Evolutionary conservation across 2,113 vertebrate species (phyloP), one percentile per base, ranked within the genome.

Genomic region (Aythya baeri): DNA sequence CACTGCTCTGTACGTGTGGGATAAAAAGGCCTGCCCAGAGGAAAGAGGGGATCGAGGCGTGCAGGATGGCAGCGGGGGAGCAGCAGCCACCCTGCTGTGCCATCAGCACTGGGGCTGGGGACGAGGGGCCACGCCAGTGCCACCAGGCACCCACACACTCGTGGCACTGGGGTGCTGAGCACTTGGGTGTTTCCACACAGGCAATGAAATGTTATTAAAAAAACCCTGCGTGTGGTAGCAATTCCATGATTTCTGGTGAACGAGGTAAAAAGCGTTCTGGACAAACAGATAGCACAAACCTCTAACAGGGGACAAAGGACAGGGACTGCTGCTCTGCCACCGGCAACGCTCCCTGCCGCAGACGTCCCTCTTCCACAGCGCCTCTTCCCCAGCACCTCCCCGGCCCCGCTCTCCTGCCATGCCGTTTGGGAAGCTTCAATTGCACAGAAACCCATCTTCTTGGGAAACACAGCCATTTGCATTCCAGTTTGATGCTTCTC

Each of bases 371-470:
- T 57, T n/a, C 1, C 1, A 66, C 34, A 16, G 27, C 9, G 0
- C 26, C 59, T 41, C 49, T 49, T n/a, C 38, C 62, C 52, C 54
- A 27, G 52, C 52, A 54, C 26, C 52, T 52, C 50, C 50, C 50
- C 13, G 44, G n/a, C 31, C 32, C 32, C 6, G 0, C 11, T 1
- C 1, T 8, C 72, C 50, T 78, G 44, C 18, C 5, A 0, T 12
- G 44, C 46, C 18, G 11, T 63, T 36, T 66, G 25, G 54, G 3
- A 32, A 34, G 23, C 23, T 46, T 73, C 34, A 63, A 20, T 32
- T n/a, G 29, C 46, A 38, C 43, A 76, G n/a, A 54, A 44, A 50
- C 6, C 14, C 3, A 0, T 55, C 44, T 52, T 62, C 61, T 52
- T 5, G 2, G 67, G n/a, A 57, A 86, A 50, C 13, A 3, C 50